Evolutionary conservation across 2,113 vertebrate genomes (phyloP).

Genomic region (Gobiocypris rarus): DNA sequence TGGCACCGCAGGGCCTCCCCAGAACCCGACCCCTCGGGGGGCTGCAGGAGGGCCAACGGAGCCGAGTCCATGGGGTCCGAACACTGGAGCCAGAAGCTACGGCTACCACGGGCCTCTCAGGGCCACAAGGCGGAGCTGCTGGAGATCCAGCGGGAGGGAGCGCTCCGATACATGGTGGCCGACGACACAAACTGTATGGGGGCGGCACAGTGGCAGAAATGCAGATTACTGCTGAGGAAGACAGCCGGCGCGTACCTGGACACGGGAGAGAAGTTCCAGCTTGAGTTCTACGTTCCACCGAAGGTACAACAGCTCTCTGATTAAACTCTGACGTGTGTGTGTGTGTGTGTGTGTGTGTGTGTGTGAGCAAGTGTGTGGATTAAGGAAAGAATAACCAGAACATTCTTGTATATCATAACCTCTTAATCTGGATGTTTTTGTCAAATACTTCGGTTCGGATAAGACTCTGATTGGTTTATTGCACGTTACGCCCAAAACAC

Average conservation of each 20-base stretch:
- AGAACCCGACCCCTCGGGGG: conserved; percentile 75
- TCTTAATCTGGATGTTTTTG: too few species aligned
- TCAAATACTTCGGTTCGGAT: too few species aligned
- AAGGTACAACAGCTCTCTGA: conserved; percentile 78
- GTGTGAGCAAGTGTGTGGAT: too few species aligned
- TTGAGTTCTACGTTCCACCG: conserved; percentile 96
- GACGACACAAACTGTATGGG: conserved; percentile 91
- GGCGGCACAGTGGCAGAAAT: conserved; percentile 93
- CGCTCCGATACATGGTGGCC: conserved; percentile 92
- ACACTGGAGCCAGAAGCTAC: conserved; percentile 81
- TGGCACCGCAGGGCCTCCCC: conserved; percentile 92
- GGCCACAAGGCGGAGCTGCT: conserved; percentile 87
- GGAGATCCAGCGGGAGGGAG: conserved; percentile 95
- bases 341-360: too few species aligned
- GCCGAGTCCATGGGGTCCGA: conserved; percentile 62
- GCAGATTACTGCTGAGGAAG: conserved; percentile 89
- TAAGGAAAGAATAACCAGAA: too few species aligned
- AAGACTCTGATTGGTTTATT: too few species aligned
- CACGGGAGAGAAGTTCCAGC: conserved; percentile 87
- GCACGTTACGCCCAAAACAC: too few species aligned
- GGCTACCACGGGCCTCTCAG: conserved; percentile 75
- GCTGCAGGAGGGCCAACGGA: conserved; percentile 65
- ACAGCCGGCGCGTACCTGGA: conserved; percentile 77
- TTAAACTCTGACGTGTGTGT: neutral
- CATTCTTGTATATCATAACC: too few species aligned